These are phyloP conservation scores for Xiphophorus maculatus DNA, from an alignment of 2,113 vertebrate genomes.

Conservation along the genomic window DNA sequence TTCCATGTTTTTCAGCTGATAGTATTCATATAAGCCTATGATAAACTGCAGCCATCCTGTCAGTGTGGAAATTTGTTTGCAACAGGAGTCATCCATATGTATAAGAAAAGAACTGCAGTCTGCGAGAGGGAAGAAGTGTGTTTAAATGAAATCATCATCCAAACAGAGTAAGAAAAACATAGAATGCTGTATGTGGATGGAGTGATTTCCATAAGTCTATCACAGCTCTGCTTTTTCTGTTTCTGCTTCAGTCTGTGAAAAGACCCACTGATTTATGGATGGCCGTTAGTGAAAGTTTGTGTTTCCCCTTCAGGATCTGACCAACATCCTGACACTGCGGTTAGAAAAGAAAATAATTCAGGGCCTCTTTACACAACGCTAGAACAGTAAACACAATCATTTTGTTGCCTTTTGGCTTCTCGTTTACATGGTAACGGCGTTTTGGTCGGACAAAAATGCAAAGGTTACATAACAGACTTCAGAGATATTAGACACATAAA, in stretches of 20 bases:
- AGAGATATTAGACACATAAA: too few species aligned
- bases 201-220: background rate
- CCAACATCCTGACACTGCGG: background rate
- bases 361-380: too few species aligned
- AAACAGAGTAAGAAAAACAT: background rate
- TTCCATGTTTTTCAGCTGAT: slow-evolving; percentile 8
- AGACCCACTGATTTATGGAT: background rate
- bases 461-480: too few species aligned
- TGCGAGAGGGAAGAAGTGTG: background rate
- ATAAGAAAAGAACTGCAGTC: slow-evolving; percentile 14
- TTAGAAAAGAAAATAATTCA: background rate
- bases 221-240: background rate
- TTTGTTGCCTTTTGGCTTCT: too few species aligned
- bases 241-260: background rate
- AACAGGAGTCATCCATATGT: slow-evolving; percentile 13
- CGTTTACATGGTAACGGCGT: too few species aligned
- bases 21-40: slow-evolving; percentile 14
- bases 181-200: background rate
- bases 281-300: background rate
- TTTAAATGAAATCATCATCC: background rate
- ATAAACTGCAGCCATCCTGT: slow-evolving; percentile 23
- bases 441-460: too few species aligned
- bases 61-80: background rate
- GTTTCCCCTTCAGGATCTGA: background rate
- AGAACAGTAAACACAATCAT: too few species aligned